A percentile compares a stretch with the other conserved stretches of the same genome.
Conservation (phyloP, 2,113 vertebrate species). For the Malurus alboscapulatus region DNA sequence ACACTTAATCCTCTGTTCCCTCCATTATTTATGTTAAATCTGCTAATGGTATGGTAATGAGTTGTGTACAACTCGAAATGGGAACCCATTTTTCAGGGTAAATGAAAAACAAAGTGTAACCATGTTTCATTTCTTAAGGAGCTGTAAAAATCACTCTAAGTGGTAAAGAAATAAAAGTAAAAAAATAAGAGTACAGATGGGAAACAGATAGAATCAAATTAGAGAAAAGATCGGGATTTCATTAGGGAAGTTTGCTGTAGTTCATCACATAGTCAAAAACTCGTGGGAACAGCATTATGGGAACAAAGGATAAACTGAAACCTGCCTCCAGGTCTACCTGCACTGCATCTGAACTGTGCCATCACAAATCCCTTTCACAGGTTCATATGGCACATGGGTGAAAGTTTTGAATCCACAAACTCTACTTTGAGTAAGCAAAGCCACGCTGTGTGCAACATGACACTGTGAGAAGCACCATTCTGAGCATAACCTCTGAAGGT, state of each 20-base stretch:
- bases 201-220: not conserved
- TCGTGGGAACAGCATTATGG: not conserved
- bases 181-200: not conserved
- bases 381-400: not conserved
- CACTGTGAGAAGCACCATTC: not conserved
- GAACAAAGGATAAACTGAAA: not conserved
- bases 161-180: not conserved
- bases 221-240: not conserved
- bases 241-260: not conserved
- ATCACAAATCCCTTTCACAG: not conserved
- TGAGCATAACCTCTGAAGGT: not conserved
- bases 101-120: not conserved
- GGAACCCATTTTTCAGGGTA: not conserved
- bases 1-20: not conserved
- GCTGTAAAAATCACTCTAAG: not conserved
- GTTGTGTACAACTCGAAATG: not conserved
- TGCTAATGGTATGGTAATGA: not conserved
- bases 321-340: not conserved
- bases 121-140: not conserved
- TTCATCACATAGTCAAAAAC: not conserved
- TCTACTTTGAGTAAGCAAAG: not conserved
- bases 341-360: too few species aligned
- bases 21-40: not conserved
- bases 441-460: not conserved
- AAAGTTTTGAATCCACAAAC: not conserved